Percentiles rank a stretch among this genome's conserved stretches.
phyloP scores from a whole-genome alignment of 2,797 vertebrate species.

The Neosilurus mollespiculum region DNA sequence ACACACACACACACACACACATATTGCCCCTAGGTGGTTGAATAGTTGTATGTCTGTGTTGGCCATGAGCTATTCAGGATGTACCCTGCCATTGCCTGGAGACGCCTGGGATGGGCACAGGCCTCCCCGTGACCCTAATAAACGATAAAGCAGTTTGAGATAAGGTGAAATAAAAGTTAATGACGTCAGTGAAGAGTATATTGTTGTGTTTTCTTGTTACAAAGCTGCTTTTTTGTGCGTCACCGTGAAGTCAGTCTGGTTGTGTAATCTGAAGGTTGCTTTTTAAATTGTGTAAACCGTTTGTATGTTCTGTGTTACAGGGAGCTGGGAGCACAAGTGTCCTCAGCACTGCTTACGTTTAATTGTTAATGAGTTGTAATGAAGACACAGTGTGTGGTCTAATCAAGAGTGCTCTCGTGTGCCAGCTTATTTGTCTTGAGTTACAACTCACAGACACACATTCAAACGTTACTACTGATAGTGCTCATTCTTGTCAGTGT shows the following conservation, averaged over 20 bases:
- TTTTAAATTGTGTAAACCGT: not conserved
- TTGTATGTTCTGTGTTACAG: not conserved
- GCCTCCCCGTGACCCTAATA: no score
- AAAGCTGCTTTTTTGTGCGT: not conserved
- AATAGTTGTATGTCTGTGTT: no score
- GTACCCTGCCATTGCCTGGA: no score
- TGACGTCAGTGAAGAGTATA: not conserved
- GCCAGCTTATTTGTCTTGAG: conserved; percentile 68
- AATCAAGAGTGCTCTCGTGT: conserved; percentile 73
- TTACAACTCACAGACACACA: conserved; percentile 54
- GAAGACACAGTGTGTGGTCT: conserved; percentile 72
- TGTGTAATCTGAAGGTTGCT: not conserved
- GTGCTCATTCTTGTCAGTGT: conserved; percentile 22
- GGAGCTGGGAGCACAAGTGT: conserved; percentile 38
- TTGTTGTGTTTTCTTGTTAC: no score
- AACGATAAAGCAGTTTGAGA: not conserved
- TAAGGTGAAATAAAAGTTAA: no score
- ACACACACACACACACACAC: conserved; percentile 6
- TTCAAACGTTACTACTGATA: conserved; percentile 3
- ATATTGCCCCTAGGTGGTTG: no score
- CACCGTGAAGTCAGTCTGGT: not conserved
- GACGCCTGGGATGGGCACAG: no score
- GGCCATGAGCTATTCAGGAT: no score
- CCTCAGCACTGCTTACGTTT: conserved; percentile 66
- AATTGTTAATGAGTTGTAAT: conserved; percentile 77